Percentiles rank a stretch among this genome's conserved stretches.
Conservation (phyloP, 1,140 invertebrate genomes). For the Drosophila pectinifera region DNA sequence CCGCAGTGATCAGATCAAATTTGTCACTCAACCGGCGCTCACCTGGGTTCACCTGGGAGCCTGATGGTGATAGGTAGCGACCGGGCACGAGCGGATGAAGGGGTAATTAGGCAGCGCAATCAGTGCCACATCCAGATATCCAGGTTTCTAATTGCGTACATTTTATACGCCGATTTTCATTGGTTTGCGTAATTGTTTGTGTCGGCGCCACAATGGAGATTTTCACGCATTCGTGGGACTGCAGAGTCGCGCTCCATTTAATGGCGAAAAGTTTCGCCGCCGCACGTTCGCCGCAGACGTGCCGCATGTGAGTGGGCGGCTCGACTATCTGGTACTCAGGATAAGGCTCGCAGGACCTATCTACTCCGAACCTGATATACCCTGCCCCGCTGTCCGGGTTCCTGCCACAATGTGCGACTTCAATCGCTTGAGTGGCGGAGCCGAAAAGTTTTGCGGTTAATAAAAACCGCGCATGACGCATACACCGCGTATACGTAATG, state of each 20-base stretch:
- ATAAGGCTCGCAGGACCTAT: too few species aligned
- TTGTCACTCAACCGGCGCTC: slow-evolving; percentile 32
- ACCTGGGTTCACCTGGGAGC: not conserved
- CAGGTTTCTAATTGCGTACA: slow-evolving; percentile 58
- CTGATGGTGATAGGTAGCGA: not conserved
- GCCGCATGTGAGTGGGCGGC: not conserved
- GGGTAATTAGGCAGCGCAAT: slow-evolving; percentile 65
- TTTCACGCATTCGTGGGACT: slow-evolving; percentile 47
- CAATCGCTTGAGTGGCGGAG: not conserved
- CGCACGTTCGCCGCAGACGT: not conserved
- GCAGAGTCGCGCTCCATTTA: slow-evolving; percentile 41
- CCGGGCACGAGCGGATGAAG: not conserved
- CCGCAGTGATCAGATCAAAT: slow-evolving; percentile 29
- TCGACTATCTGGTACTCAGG: slow-evolving; percentile 5
- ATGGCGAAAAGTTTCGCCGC: slow-evolving; percentile 53
- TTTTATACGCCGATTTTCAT: slow-evolving; percentile 12
- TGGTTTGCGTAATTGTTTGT: slow-evolving; percentile 38
- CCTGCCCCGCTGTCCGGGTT: not conserved
- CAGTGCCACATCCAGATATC: slow-evolving; percentile 36
- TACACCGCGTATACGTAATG: slow-evolving; percentile 45
- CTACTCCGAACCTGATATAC: not conserved
- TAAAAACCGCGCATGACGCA: slow-evolving; percentile 52
- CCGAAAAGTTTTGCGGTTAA: slow-evolving; percentile 67
- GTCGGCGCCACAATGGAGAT: slow-evolving; percentile 40
- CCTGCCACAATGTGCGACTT: slow-evolving; percentile 1